A percentile compares a stretch with the other conserved stretches of the same genome.
These are phyloP conservation scores for Xiphorhynchus elegans DNA, from an alignment of 2,113 vertebrate species.

Conservation along the genomic window DNA sequence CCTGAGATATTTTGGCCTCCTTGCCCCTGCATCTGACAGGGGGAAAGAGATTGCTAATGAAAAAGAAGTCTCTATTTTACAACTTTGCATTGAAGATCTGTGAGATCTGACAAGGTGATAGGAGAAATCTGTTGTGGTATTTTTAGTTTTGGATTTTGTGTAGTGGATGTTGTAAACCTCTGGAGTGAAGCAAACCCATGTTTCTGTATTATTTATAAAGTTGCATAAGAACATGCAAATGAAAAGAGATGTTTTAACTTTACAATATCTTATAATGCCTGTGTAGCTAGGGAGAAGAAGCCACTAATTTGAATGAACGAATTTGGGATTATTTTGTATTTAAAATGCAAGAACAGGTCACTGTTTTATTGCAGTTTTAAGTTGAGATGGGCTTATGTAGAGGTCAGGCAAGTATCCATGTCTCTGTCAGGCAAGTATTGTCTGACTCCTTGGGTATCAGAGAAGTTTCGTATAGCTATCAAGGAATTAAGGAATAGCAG, in stretches of 20 bases:
- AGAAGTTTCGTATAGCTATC: not conserved
- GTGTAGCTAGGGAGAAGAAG: not conserved
- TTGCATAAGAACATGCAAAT: not conserved
- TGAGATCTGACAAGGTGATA: not conserved
- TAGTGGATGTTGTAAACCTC: not conserved
- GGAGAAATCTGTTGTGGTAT: not conserved
- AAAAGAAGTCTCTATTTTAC: not conserved
- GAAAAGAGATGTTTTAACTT: not conserved
- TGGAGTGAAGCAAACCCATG: not conserved
- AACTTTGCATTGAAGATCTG: not conserved
- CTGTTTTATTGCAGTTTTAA: not conserved
- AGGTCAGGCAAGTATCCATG: too few species aligned
- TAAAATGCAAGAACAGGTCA: not conserved
- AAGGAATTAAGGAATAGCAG: not conserved
- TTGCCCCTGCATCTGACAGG: not conserved
- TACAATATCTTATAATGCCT: rapidly evolving
- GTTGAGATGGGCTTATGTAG: not conserved
- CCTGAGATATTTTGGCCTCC: not conserved
- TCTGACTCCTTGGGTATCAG: not conserved
- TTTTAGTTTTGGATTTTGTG: not conserved
- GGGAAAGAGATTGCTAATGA: not conserved
- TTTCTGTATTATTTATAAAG: not conserved
- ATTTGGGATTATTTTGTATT: not conserved
- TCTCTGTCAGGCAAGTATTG: not conserved
- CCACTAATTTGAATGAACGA: not conserved